phyloP scores from a whole-genome alignment of 2,797 vertebrate species.

The Smutsia temminckii region DNA sequence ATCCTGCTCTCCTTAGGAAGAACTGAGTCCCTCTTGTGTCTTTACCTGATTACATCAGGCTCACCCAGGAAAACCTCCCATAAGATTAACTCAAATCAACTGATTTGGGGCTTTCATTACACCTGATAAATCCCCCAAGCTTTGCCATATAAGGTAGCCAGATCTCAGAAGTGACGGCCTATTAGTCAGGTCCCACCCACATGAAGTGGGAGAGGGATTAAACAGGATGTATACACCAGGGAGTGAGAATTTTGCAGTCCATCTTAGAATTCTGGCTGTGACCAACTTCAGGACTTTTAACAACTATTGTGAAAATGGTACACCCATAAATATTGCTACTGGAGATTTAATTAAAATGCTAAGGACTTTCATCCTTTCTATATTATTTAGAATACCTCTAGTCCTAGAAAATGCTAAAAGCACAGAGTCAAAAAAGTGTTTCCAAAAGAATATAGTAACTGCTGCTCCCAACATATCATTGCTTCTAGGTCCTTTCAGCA shows the following conservation, averaged over 20 bases:
- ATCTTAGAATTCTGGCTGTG: background rate
- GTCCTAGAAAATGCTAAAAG: background rate
- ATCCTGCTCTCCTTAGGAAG: background rate
- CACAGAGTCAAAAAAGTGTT: background rate
- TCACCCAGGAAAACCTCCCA: background rate
- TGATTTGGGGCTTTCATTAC: background rate
- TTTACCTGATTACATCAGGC: background rate
- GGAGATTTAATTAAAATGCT: background rate
- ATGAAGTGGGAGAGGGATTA: background rate
- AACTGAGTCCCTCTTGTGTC: fast-evolving
- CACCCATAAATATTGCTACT: background rate
- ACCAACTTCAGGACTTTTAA: background rate
- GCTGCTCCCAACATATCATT: too few species aligned
- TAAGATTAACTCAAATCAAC: background rate
- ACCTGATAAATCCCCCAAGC: background rate
- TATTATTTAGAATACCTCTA: background rate
- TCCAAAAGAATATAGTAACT: background rate
- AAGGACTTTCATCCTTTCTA: background rate
- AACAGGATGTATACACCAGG: background rate
- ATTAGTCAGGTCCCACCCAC: background rate
- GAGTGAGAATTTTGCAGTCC: too few species aligned
- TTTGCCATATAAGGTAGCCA: background rate
- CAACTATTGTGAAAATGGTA: background rate
- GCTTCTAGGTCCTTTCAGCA: too few species aligned
- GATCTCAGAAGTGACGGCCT: background rate